These are phyloP conservation scores for Labeo catla DNA, from an alignment of 2,113 vertebrate species.

Conservation along the genomic window DNA sequence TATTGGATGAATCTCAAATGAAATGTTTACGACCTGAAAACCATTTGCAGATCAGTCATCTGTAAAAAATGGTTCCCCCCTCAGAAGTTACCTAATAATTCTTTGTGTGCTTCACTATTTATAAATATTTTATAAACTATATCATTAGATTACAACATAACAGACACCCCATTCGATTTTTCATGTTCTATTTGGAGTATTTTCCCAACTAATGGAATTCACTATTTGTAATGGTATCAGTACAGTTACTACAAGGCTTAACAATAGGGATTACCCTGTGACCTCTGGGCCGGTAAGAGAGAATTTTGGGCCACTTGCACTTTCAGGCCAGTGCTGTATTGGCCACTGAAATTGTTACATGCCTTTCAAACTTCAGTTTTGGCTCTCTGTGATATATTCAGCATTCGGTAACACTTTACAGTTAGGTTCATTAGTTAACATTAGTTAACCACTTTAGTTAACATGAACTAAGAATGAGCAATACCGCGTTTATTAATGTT, in stretches of 20 bases:
- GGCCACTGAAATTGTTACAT: neutral
- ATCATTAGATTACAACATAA: neutral
- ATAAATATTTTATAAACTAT: neutral
- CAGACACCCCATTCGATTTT: neutral
- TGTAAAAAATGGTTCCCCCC: neutral
- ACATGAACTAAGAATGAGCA: too few relatives aligned
- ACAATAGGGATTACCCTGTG: neutral
- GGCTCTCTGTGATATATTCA: neutral
- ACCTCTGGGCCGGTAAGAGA: neutral
- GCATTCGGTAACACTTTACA: too few relatives aligned
- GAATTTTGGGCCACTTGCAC: neutral
- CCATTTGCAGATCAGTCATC: slow-evolving; percentile 12
- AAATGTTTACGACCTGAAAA: neutral
- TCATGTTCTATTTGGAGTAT: neutral
- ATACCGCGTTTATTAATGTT: too few relatives aligned
- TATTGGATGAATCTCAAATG: neutral
- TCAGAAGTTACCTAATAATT: neutral
- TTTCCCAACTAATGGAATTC: slow-evolving; percentile 1
- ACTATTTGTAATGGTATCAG: slow-evolving; percentile 1
- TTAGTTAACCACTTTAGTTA: too few relatives aligned
- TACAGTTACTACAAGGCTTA: neutral
- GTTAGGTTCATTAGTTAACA: too few relatives aligned
- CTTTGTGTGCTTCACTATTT: neutral
- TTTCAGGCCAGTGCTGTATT: neutral
- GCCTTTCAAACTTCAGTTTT: neutral